Percentiles rank a stretch among this genome's conserved stretches.
These are phyloP conservation scores for Pangasius djambal DNA, from an alignment of 2,797 vertebrate species.

Conservation along the genomic window DNA sequence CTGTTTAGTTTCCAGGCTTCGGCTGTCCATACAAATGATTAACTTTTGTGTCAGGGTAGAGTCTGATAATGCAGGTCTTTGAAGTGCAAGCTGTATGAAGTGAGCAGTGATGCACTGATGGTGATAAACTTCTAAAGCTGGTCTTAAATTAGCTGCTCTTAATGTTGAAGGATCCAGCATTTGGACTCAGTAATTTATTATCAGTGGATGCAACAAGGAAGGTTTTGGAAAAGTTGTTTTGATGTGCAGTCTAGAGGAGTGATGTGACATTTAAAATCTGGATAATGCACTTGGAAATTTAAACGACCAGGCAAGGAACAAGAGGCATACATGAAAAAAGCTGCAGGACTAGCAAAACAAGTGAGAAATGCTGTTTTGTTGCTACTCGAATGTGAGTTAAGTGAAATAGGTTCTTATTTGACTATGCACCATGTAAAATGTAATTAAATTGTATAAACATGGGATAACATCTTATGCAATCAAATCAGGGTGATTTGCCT, in stretches of 20 bases:
- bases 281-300: background rate
- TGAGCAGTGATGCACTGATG: slow-evolving; percentile 9
- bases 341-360: background rate
- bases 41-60: slow-evolving; percentile 30
- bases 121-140: slow-evolving; percentile 23
- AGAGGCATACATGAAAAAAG: background rate
- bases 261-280: background rate
- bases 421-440: background rate
- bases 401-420: background rate
- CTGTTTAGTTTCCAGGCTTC: slow-evolving; percentile 61
- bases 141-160: slow-evolving; percentile 29
- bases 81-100: slow-evolving; percentile 30
- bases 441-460: background rate
- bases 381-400: background rate
- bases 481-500: background rate
- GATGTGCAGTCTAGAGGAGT: background rate
- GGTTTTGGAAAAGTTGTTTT: slow-evolving; percentile 9
- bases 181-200: background rate
- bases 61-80: slow-evolving; percentile 48
- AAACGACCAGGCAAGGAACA: background rate
- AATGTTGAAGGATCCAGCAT: slow-evolving; percentile 5
- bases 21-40: slow-evolving; percentile 39
- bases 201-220: background rate
- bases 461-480: background rate
- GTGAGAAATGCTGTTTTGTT: background rate